These are phyloP conservation scores for Hucho hucho DNA, from an alignment of 2,113 vertebrate species.

Conservation along the genomic window DNA sequence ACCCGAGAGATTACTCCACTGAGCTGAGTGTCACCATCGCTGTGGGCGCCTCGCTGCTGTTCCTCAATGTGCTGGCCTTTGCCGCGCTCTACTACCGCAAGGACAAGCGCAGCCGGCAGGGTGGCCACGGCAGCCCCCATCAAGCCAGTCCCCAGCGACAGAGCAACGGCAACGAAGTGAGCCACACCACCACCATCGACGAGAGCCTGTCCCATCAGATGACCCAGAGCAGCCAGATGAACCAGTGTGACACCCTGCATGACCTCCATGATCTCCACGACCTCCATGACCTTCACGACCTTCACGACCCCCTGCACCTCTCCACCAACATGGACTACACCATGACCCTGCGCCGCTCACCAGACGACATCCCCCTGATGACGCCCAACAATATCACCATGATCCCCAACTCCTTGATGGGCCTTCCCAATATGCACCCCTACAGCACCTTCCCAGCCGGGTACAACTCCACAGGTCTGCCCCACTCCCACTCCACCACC, in stretches of 20 bases:
- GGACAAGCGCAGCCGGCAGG: slow-evolving; percentile 88
- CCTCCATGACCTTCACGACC: slow-evolving; percentile 81
- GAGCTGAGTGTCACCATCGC: slow-evolving; percentile 98
- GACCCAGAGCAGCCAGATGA: slow-evolving; percentile 78
- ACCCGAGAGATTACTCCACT: slow-evolving; percentile 95
- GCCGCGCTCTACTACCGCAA: slow-evolving; percentile 98
- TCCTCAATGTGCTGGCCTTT: slow-evolving; percentile 96
- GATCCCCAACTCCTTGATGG: slow-evolving; percentile 97
- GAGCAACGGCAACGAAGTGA: slow-evolving; percentile 78
- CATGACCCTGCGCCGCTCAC: slow-evolving; percentile 89
- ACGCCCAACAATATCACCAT: slow-evolving; percentile 91
- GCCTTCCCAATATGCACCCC: slow-evolving; percentile 93
- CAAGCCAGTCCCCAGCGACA: slow-evolving; percentile 88
- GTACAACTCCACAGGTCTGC: slow-evolving; percentile 92
- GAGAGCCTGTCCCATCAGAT: slow-evolving; percentile 88
- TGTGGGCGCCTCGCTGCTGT: slow-evolving; percentile 93
- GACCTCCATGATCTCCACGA: slow-evolving; percentile 84
- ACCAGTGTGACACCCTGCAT: slow-evolving; percentile 85
- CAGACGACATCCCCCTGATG: slow-evolving; percentile 96
- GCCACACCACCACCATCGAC: slow-evolving; percentile 77
- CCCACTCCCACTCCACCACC: slow-evolving; percentile 97
- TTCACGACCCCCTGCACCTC: slow-evolving; percentile 83
- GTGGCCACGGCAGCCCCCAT: slow-evolving; percentile 82
- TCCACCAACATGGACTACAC: slow-evolving; percentile 89
- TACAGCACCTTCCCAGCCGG: slow-evolving; percentile 96